Evolutionary conservation across 2,113 vertebrate genomes (phyloP).

Genomic region (Megaceryle torquata): DNA sequence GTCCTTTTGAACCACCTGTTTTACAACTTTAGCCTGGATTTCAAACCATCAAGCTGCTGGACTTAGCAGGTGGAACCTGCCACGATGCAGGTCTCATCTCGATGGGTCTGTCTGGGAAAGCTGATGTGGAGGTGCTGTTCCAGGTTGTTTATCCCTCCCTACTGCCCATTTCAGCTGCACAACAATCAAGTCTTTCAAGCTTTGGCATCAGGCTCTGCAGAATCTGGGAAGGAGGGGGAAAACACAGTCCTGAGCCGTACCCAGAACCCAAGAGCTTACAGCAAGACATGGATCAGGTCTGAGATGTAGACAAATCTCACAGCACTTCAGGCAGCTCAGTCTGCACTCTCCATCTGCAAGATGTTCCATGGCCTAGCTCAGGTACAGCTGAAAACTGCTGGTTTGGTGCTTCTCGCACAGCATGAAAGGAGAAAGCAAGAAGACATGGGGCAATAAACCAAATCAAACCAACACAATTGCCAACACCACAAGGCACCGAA

Average conservation of each 20-base stretch:
- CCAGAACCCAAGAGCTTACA: background rate
- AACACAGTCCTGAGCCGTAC: background rate
- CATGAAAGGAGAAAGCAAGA: background rate
- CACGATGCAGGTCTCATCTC: background rate
- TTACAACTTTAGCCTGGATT: background rate
- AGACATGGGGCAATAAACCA: background rate
- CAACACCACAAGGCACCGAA: background rate
- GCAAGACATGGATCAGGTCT: background rate
- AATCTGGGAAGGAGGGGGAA: background rate
- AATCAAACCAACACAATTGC: background rate
- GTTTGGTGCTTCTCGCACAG: background rate
- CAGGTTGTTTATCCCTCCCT: background rate
- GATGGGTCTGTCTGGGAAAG: background rate
- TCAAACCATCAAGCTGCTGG: background rate
- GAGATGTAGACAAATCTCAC: background rate
- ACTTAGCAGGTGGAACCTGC: background rate
- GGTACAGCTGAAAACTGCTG: background rate
- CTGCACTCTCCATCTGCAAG: background rate
- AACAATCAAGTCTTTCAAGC: background rate
- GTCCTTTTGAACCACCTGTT: background rate
- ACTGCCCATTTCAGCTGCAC: background rate
- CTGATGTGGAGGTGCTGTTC: background rate
- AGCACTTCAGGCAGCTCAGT: background rate
- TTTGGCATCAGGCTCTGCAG: background rate
- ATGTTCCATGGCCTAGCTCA: background rate